phyloP scores from a whole-genome alignment of 1,140 invertebrate genomes.

The Caerostris extrusa region DNA sequence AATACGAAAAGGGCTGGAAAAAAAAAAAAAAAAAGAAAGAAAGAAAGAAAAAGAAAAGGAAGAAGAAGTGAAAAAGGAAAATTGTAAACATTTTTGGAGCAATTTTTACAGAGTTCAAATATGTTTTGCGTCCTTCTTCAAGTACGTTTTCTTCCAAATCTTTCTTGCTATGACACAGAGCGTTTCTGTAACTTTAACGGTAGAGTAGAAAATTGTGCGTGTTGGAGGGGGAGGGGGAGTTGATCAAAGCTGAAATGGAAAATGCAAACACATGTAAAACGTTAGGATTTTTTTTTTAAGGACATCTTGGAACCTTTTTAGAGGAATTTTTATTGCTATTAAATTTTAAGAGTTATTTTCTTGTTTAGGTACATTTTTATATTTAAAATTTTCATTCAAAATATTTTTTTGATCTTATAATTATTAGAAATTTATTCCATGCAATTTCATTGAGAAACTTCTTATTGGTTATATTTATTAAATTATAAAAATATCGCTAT shows the following conservation, averaged over 20 bases:
- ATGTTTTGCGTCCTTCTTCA: constrained; percentile 39
- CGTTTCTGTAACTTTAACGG: constrained; percentile 20
- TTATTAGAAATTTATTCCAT: too few relatives aligned
- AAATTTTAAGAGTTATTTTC: neutral
- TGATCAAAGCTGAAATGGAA: constrained; percentile 22
- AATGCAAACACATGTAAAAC: constrained; percentile 20
- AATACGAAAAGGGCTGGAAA: neutral
- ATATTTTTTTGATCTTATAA: neutral
- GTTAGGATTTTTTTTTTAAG: neutral
- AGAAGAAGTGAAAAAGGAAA: constrained; percentile 23
- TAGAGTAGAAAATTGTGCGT: neutral
- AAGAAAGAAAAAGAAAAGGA: neutral
- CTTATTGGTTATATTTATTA: too few relatives aligned
- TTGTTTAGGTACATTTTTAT: neutral
- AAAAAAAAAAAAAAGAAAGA: neutral
- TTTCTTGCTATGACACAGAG: neutral
- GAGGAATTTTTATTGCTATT: neutral
- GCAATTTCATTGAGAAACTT: too few relatives aligned
- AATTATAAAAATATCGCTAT: too few relatives aligned
- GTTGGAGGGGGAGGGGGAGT: neutral
- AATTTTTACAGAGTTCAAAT: constrained; percentile 48
- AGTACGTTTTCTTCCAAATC: constrained; percentile 41
- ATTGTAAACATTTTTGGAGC: constrained; percentile 57
- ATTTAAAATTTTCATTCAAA: neutral
- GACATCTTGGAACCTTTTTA: too few relatives aligned